Base-by-base conservation (phyloP, 2,888 invertebrate genomes). In the Eurytoma adleriae region DNA sequence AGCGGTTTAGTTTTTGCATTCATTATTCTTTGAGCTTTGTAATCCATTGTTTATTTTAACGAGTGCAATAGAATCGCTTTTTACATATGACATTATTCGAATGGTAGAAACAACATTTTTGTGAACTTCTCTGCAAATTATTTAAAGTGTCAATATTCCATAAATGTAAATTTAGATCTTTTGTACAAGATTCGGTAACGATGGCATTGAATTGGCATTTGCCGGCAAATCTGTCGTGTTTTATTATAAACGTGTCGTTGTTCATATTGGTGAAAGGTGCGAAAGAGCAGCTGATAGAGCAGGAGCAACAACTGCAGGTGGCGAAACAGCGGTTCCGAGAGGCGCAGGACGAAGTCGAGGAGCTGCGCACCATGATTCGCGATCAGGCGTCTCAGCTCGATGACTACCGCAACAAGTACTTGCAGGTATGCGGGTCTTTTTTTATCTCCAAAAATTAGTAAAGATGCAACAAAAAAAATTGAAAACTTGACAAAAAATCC, bases 351-450 rank as follows among this genome's bases (percentile, higher is more conserved):
- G 95, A 93, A 88, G 91, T 91, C 88, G 94, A 92, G 90, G 94
- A 86, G 89, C 91, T 89, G 89, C 92, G 90, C 89, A 91, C 91
- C 0, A 87, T 94, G 30, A 92, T 94, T 85, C 93, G 94, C 84
- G 95, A 95, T 83, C 94, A 94, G 86, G 93, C 94, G 73, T 91
- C 92, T 10, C 95, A 95, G 88, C 87, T 95, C 12, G 94, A 94
- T 83, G 94, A 95, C 85, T 95, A 95, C 86, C 92, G 95, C 72
- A 94, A 94, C 82, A 95, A 95, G 86, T 91, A 88, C 84, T 82
- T 91, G n/a, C 87, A 88, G 84, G 88, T 89, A 50, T 20, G 54
- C 40, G 48, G 16, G 27, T 10, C 20, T 52, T 48, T 7, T 12
- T 14, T 3, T n/a, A 16, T 70, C 48, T 70, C 27, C 48, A 50